Percentiles rank a stretch among this genome's conserved stretches.
Evolutionary conservation across 2,113 vertebrate genomes (phyloP).

Genomic region (Suncus etruscus): DNA sequence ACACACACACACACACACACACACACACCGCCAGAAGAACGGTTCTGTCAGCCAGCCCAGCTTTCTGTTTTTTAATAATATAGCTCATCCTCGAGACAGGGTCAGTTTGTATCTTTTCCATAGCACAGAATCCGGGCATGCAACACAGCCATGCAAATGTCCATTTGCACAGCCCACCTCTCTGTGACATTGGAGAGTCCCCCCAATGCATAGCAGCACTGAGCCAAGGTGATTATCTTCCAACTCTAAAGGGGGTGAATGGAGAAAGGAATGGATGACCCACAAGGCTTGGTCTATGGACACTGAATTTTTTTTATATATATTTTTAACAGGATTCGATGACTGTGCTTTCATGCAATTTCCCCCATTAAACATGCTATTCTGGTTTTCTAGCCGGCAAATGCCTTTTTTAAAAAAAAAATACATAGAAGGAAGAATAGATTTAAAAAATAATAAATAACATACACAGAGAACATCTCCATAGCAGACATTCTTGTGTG

Average conservation of each 20-base stretch:
- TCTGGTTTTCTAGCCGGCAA: not conserved
- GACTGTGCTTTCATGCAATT: not conserved
- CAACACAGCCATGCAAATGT: conserved; percentile 43
- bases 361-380: not conserved
- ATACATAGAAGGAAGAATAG: not conserved
- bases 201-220: conserved; percentile 59
- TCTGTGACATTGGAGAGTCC: too few relatives aligned
- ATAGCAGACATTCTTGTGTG: not conserved
- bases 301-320: too few relatives aligned
- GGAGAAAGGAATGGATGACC: not conserved
- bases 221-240: not conserved
- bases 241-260: conserved; percentile 2
- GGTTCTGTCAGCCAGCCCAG: too few relatives aligned
- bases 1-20: accelerated
- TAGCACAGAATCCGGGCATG: not conserved
- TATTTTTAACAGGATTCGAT: too few relatives aligned
- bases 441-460: not conserved
- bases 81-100: conserved; percentile 50
- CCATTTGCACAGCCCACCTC: conserved; percentile 63
- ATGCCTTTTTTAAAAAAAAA: not conserved
- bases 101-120: conserved; percentile 61
- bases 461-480: not conserved
- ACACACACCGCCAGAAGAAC: too few relatives aligned
- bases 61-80: not conserved
- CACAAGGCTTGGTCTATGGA: too few relatives aligned